Base-by-base conservation (phyloP, 2,888 invertebrate species). In the Rotaria macrura region DNA sequence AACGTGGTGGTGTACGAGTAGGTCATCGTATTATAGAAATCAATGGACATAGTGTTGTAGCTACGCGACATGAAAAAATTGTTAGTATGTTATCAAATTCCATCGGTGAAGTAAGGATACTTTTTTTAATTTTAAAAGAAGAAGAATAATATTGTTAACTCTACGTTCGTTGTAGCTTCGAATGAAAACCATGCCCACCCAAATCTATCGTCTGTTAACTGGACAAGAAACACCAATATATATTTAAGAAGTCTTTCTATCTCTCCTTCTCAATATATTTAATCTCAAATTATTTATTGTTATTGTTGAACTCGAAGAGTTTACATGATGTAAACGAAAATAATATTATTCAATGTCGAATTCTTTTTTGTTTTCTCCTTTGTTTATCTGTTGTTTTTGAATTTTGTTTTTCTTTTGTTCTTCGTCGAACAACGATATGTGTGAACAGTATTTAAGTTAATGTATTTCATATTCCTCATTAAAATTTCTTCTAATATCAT, bases 171-270 rank as follows among this genome's bases (percentile, higher is more conserved):
- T 79, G 43, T n/a, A 79, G 79, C 99, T 99, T 89, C 93, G 97
- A 89, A 99, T 99, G 98, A 99, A 99, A 93, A 99, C 99, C 87
- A 99, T 99, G 99, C 99, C 99, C 89, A 99, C 99, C 88, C 98
- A 98, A 88, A 99, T 99, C 96, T 99, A 97, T 93, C 94, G 98
- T 90, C 93, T 99, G 91, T 93, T 99, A 90, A 99, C 99, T 89
- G 99, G 99, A 87, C 99, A 99, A 92, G 99, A 99, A 93, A 79
- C 54, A 23, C 86, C 86, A 29, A 83, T 84, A 85, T 86, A 86
- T 43, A 84, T 86, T 49, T 86, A 83, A 84, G 38, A 65, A 34
- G n/a, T n/a, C n/a, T n/a, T n/a, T n/a, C n/a, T n/a, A n/a, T n/a
- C n/a, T n/a, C n/a, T n/a, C n/a, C n/a, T n/a, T 65, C 65, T 65